A percentile compares a stretch with the other conserved stretches of the same genome.
Evolutionary conservation across 1,140 invertebrate species (phyloP).

Genomic region (Monomorium pharaonis): DNA sequence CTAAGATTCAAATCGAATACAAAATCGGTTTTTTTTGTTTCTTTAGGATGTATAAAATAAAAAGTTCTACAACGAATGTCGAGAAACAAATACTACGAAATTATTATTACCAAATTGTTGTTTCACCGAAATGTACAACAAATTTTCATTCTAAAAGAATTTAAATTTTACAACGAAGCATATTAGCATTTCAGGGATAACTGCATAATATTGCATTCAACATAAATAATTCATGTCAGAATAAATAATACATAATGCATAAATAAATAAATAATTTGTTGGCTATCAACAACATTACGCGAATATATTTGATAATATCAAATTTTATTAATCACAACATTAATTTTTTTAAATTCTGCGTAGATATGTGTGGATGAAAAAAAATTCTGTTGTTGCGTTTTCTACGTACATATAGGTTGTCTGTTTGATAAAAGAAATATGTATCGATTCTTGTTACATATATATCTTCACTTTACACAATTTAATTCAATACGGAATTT

Average conservation of each 20-base stretch:
- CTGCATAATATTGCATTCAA: conserved; percentile 34
- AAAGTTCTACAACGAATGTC: not conserved
- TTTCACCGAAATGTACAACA: conserved; percentile 13
- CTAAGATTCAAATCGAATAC: not conserved
- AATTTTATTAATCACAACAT: conserved; percentile 33
- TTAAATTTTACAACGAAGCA: conserved; percentile 34
- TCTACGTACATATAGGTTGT: not conserved
- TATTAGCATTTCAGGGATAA: conserved; percentile 63
- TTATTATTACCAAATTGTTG: not conserved
- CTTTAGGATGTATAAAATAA: not conserved
- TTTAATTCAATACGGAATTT: not conserved
- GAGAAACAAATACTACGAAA: not conserved
- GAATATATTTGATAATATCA: conserved; percentile 29
- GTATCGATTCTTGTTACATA: not conserved
- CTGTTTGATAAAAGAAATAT: not conserved
- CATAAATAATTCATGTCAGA: conserved; percentile 53
- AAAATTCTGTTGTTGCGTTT: not conserved
- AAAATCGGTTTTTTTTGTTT: not conserved
- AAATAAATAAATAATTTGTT: conserved; percentile 40
- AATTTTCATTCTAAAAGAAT: conserved; percentile 43
- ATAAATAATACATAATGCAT: conserved; percentile 26
- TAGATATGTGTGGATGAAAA: not conserved
- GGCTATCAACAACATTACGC: not conserved
- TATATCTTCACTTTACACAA: not conserved
- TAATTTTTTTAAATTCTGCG: conserved; percentile 3